Evolutionary conservation across 2,113 vertebrate species (phyloP), one percentile per base, ranked within the genome.

Genomic region (Mastomys natalensis): DNA sequence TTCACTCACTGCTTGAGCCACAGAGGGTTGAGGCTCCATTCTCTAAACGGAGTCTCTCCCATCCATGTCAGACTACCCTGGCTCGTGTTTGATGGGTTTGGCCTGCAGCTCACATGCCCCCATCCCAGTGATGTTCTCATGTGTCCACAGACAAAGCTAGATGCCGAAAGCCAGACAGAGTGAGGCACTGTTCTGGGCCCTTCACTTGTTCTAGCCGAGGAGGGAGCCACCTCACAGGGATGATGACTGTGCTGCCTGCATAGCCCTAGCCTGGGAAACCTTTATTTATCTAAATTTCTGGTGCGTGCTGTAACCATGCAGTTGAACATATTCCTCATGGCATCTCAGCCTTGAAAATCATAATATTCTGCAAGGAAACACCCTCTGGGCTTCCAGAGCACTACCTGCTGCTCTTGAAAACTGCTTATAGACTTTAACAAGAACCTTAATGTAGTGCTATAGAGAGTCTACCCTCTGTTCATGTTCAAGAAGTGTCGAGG

Each of bases 401-500:
- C 73, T 43, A 10, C 72, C 72, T 43, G 3, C n/a, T 48, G 74
- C 34, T 37, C 78, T 55, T 43, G 58, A 29, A 34, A 48, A 45
- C 22, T 34, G 40, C 4, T 66, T 34, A 70, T 21, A 17, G 64
- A 19, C 45, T 87, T 70, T 70, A 26, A 48, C 51, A 70, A 87
- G 45, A 53, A 72, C 48, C 48, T 15, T 40, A 11, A 11, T 12
- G 37, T 16, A 37, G 3, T 6, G 12, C 29, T 29, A 34, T 17
- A 40, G 21, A 11, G 15, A 22, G 0, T 6, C 0, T 6, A 19
- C 19, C n/a, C 16, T 7, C n/a, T 11, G 12, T 37, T 21, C 1
- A 5, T 0, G 0, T 16, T 11, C 3, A 2, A 45, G 2, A 11
- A 70, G 22, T 29, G 26, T 0, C 0, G 10, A 2, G 15, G 37